These are phyloP conservation scores for Drosophila ustulata DNA, from an alignment of 2,888 invertebrate genomes.

Conservation along the genomic window DNA sequence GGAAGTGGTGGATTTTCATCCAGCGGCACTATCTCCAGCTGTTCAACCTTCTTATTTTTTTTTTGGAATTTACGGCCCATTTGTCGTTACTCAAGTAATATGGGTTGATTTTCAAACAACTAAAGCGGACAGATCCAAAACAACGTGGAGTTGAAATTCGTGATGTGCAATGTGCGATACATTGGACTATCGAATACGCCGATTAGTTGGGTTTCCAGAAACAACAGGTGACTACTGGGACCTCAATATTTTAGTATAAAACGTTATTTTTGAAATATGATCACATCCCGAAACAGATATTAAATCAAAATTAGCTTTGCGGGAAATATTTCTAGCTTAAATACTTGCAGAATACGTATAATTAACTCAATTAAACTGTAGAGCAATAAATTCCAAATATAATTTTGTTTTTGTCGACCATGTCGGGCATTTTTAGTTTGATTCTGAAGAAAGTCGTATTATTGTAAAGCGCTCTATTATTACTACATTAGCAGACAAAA, in stretches of 20 bases:
- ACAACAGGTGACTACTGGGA: neutral
- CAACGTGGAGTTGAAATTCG: slow-evolving; percentile 71
- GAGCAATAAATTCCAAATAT: too few relatives aligned
- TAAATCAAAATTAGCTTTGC: too few relatives aligned
- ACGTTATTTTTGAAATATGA: too few relatives aligned
- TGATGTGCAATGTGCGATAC: slow-evolving; percentile 21
- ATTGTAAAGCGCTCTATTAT: too few relatives aligned
- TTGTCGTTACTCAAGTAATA: slow-evolving; percentile 1
- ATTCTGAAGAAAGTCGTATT: too few relatives aligned
- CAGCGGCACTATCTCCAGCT: slow-evolving; percentile 84
- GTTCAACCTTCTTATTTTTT: slow-evolving; percentile 68
- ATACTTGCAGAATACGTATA: too few relatives aligned
- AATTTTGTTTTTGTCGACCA: too few relatives aligned
- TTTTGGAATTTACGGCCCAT: slow-evolving; percentile 80
- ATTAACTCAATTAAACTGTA: too few relatives aligned
- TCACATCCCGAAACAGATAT: too few relatives aligned
- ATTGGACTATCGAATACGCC: neutral
- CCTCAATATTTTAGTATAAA: neutral
- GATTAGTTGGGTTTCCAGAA: neutral
- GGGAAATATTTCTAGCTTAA: too few relatives aligned
- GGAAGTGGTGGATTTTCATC: slow-evolving; percentile 85
- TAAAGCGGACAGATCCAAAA: slow-evolving; percentile 35
- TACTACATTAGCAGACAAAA: too few relatives aligned
- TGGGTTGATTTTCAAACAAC: neutral
- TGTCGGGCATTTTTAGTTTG: too few relatives aligned